A percentile compares a stretch with the other conserved stretches of the same genome.
Conservation (phyloP, 1,140 invertebrate genomes). For the Globodera rostochiensis region DNA sequence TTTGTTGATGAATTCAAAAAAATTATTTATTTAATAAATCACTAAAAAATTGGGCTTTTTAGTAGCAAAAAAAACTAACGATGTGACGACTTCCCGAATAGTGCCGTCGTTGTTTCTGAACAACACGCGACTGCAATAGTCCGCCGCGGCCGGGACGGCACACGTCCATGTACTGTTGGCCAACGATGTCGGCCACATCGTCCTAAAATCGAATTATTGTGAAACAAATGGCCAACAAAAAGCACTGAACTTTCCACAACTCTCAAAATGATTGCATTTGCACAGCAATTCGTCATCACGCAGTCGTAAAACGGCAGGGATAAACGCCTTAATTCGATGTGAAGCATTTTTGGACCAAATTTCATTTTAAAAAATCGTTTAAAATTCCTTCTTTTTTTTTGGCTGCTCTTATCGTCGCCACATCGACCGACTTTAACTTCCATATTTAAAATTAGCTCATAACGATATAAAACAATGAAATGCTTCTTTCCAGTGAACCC, state of each 20-base stretch:
- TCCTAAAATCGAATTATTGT: not conserved
- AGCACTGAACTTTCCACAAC: not conserved
- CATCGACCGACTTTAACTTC: not conserved
- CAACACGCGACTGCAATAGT: slow-evolving; percentile 22
- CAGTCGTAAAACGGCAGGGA: not conserved
- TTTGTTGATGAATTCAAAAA: slow-evolving; percentile 1
- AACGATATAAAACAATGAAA: too few relatives aligned
- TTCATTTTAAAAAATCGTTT: not conserved
- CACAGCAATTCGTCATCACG: slow-evolving; percentile 32
- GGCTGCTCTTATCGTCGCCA: too few relatives aligned
- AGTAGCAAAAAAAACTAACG: slow-evolving; percentile 22
- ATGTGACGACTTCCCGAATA: slow-evolving; percentile 29
- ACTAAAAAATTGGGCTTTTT: too few relatives aligned
- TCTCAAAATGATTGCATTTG: slow-evolving; percentile 23
- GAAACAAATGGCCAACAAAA: not conserved
- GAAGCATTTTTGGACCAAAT: not conserved
- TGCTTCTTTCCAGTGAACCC: not conserved
- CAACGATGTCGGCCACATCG: slow-evolving; percentile 28
- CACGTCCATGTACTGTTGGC: slow-evolving; percentile 23
- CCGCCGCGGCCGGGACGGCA: slow-evolving; percentile 29
- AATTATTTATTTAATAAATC: too few relatives aligned
- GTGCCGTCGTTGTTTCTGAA: slow-evolving; percentile 7
- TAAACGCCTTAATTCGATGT: not conserved
- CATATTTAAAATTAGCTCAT: too few relatives aligned
- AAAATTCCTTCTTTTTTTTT: too few relatives aligned